Evolutionary conservation across 1,140 invertebrate species (phyloP).

Genomic region (Drosophila ironensis): DNA sequence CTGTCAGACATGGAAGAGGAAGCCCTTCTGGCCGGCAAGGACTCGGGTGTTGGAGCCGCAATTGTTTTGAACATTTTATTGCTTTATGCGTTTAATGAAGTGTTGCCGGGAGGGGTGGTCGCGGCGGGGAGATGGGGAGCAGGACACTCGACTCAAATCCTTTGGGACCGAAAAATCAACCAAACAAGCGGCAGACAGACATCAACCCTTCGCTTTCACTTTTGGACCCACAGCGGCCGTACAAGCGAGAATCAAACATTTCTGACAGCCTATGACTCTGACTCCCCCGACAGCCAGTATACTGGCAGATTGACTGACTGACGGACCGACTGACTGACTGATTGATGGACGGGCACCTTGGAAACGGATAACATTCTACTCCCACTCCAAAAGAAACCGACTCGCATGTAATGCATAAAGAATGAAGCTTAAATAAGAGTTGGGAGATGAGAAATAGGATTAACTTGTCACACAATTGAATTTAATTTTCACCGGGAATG

Average conservation of each 20-base stretch:
- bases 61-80: conserved; percentile 74
- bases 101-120: conserved; percentile 35
- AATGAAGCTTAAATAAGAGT: conserved; percentile 80
- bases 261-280: conserved; percentile 65
- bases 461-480: conserved; percentile 81
- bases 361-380: too few relatives aligned
- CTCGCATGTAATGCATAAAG: conserved; percentile 77
- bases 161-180: conserved; percentile 8
- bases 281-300: too few relatives aligned
- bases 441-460: conserved; percentile 80
- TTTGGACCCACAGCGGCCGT: conserved; percentile 32
- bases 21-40: conserved; percentile 27
- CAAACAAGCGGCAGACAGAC: conserved; percentile 9
- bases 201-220: conserved; percentile 74
- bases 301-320: conserved; percentile 7
- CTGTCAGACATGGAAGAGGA: conserved; percentile 58
- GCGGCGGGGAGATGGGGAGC: neutral
- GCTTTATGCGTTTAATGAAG: conserved; percentile 80
- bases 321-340: conserved; percentile 7
- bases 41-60: neutral
- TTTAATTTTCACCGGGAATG: conserved; percentile 67
- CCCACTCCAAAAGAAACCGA: too few relatives aligned
- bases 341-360: too few relatives aligned
- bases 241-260: conserved; percentile 76
- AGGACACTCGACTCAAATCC: conserved; percentile 6